A percentile compares a stretch with the other conserved stretches of the same genome.
Conservation (phyloP, 92 coral and sea anemone species). For the Siderastrea radians region DNA sequence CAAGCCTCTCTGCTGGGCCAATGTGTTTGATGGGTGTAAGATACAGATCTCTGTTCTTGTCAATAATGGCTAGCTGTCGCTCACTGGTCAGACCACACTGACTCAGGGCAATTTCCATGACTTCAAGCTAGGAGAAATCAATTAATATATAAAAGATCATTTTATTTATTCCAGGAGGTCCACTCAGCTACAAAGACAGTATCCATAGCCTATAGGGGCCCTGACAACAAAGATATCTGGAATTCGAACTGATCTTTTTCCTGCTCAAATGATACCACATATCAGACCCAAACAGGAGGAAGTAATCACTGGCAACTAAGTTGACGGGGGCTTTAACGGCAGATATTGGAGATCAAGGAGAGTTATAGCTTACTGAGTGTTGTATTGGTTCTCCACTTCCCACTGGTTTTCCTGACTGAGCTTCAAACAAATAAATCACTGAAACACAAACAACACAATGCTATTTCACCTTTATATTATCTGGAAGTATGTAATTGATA, state of each 20-base stretch:
- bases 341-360: too few relatives aligned
- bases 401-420: conserved; percentile 90
- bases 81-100: conserved; percentile 89
- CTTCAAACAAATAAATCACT: conserved; percentile 94
- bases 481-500: too few relatives aligned
- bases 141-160: too few relatives aligned
- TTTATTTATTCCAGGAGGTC: too few relatives aligned
- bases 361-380: conserved; percentile 73
- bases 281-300: neutral
- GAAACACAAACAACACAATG: conserved; percentile 9
- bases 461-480: neutral
- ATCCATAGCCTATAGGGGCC: too few relatives aligned
- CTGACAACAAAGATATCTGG: too few relatives aligned
- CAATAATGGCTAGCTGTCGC: conserved; percentile 93
- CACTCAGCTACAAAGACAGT: too few relatives aligned
- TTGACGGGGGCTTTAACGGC: neutral
- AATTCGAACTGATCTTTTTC: too few relatives aligned
- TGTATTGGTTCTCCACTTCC: conserved; percentile 96
- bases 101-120: conserved; percentile 91
- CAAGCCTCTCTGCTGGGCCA: conserved; percentile 92
- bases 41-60: conserved; percentile 96
- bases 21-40: conserved; percentile 93
- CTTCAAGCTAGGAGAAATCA: conserved; percentile 77
- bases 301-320: neutral
- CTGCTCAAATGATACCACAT: neutral